Conservation (phyloP, 2,888 invertebrate species). For the Notodonta ziczac region DNA sequence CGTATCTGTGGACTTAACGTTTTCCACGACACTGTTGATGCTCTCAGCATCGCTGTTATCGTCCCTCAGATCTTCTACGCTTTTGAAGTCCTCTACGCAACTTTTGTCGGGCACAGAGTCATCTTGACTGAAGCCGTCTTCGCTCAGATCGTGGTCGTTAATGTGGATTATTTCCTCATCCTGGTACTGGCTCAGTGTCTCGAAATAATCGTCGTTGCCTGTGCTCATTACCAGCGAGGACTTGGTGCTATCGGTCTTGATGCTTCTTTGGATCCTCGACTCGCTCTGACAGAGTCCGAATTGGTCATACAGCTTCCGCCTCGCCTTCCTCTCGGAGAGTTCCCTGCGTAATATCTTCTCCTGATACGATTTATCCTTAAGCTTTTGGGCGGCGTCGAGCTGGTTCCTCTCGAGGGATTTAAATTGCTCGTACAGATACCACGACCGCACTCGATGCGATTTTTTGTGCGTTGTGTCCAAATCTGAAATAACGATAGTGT, state of each 20-base stretch:
- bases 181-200: conserved; percentile 59
- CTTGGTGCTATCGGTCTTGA: conserved; percentile 38
- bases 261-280: conserved; percentile 38
- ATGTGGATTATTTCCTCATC: conserved; percentile 45
- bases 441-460: conserved; percentile 70
- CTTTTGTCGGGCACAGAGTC: conserved; percentile 40
- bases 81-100: conserved; percentile 47
- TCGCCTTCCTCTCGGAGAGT: conserved; percentile 61
- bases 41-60: conserved; percentile 46
- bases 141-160: conserved; percentile 30
- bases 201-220: conserved; percentile 58
- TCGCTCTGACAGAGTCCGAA: conserved; percentile 53
- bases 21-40: conserved; percentile 51
- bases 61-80: conserved; percentile 42
- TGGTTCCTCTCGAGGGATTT: conserved; percentile 72
- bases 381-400: conserved; percentile 61
- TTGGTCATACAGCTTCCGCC: conserved; percentile 61
- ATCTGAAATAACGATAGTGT: conserved; percentile 47
- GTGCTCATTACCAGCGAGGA: conserved; percentile 43
- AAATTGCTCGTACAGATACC: conserved; percentile 78
- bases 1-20: conserved; percentile 40
- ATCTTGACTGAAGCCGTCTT: conserved; percentile 43
- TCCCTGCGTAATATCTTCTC: conserved; percentile 65
- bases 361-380: conserved; percentile 65
- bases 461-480: conserved; percentile 58